Conservation (phyloP, 2,797 vertebrate species). For the Oreochromis grahami region DNA sequence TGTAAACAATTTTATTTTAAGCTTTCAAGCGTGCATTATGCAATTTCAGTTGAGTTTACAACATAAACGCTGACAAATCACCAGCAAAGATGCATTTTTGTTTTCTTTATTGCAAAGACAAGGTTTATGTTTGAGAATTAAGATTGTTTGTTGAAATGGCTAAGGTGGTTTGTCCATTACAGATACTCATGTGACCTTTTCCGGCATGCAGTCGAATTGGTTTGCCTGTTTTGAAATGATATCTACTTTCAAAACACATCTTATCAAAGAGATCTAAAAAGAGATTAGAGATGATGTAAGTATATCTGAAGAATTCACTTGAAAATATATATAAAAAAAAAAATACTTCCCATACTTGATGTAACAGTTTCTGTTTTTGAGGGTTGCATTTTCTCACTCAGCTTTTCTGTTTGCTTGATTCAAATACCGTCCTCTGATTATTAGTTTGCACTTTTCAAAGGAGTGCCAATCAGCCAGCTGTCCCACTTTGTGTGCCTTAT, state of each 20-base stretch:
- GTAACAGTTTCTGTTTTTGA: background rate
- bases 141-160: too few species aligned
- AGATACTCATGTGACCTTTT: background rate
- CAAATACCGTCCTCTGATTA: background rate
- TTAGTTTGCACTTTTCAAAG: background rate
- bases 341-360: too few species aligned
- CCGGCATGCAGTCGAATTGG: background rate
- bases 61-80: too few species aligned
- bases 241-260: background rate
- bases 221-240: background rate
- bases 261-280: background rate
- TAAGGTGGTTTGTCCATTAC: background rate
- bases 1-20: background rate
- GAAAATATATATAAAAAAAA: background rate
- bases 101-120: too few species aligned
- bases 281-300: background rate
- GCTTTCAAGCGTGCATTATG: background rate
- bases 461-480: background rate
- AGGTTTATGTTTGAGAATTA: too few species aligned
- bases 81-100: too few species aligned
- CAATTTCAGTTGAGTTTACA: too few species aligned
- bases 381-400: background rate
- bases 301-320: background rate
- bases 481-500: background rate
- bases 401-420: background rate